phyloP scores from a whole-genome alignment of 2,113 vertebrate genomes.

The Solenodon paradoxus region DNA sequence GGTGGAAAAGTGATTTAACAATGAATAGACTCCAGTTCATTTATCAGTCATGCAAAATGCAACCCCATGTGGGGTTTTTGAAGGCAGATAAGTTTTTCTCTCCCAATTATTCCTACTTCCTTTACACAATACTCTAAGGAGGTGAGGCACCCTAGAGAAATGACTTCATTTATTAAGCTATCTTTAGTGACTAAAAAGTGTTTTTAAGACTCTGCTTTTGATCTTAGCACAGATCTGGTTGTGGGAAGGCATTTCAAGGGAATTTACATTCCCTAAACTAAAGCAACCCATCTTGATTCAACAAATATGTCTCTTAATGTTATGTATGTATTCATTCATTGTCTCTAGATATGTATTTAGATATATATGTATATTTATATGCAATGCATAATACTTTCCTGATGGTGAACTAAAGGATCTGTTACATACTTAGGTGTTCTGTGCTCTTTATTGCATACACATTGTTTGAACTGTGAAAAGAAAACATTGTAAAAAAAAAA shows the following conservation, averaged over 20 bases:
- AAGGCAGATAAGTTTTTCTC: constrained; percentile 28
- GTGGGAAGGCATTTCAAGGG: not conserved
- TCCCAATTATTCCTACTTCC: not conserved
- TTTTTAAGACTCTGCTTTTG: no score
- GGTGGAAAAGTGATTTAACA: rapidly evolving
- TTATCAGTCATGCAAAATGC: not conserved
- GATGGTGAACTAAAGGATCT: not conserved
- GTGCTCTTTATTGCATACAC: not conserved
- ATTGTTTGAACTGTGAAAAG: not conserved
- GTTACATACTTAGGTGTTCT: not conserved
- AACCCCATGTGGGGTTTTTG: not conserved
- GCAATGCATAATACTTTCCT: not conserved
- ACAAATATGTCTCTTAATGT: not conserved
- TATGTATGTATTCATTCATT: not conserved
- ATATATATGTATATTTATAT: not conserved
- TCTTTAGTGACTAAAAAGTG: constrained; percentile 38
- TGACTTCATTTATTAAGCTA: not conserved
- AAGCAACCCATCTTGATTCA: constrained; percentile 1
- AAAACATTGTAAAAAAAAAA: not conserved
- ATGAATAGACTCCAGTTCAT: not conserved
- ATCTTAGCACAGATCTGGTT: not conserved
- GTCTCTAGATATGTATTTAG: not conserved
- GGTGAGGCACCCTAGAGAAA: constrained; percentile 29
- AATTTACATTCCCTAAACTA: not conserved
- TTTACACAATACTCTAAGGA: not conserved